A percentile compares a stretch with the other conserved stretches of the same genome.
phyloP scores from a whole-genome alignment of 1,140 invertebrate genomes.

The Bombus soroeensis region DNA sequence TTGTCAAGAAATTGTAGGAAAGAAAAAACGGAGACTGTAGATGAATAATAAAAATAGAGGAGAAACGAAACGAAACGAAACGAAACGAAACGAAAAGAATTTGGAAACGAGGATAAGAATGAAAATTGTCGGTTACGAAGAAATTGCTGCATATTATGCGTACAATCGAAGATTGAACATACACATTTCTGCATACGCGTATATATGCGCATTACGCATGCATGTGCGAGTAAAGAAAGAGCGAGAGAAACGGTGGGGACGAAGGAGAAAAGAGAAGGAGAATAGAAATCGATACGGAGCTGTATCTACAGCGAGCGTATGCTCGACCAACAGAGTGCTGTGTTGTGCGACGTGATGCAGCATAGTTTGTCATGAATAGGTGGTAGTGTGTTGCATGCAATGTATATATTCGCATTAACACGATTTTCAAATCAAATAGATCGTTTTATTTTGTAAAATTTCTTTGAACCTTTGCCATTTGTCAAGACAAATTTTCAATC shows the following conservation, averaged over 20 bases:
- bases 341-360: slow-evolving; percentile 30
- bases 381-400: neutral
- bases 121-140: neutral
- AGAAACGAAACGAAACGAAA: neutral
- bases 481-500: neutral
- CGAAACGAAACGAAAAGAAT: neutral
- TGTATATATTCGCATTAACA: neutral
- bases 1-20: neutral
- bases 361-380: neutral
- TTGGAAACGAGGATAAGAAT: neutral
- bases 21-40: neutral
- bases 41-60: neutral
- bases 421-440: neutral
- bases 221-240: neutral
- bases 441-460: neutral
- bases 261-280: slow-evolving; percentile 38
- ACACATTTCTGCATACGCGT: neutral
- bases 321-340: slow-evolving; percentile 34
- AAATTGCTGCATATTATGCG: neutral
- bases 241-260: neutral
- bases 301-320: slow-evolving; percentile 46
- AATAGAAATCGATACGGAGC: slow-evolving; percentile 53
- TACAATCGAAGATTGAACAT: neutral
- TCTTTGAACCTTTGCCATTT: neutral
- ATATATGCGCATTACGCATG: too few species aligned